These are phyloP conservation scores for Harpagoxenus sublaevis DNA, from an alignment of 2,888 invertebrate genomes.

Conservation along the genomic window DNA sequence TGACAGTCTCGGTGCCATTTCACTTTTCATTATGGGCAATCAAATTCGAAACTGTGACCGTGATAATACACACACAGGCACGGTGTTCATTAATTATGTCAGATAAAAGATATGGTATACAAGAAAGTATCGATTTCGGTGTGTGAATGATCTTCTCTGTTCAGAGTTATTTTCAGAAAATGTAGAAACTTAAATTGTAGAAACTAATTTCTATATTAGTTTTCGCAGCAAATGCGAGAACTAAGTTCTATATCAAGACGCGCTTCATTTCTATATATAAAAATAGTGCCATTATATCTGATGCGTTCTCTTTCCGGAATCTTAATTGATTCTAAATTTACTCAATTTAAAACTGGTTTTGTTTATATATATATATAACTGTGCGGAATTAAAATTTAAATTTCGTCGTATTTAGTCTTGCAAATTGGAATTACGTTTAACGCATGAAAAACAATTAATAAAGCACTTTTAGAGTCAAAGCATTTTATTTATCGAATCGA, in stretches of 20 bases:
- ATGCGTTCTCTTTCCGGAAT: neutral
- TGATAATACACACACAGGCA: neutral
- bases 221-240: neutral
- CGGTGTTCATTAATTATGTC: neutral
- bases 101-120: neutral
- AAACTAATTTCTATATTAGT: neutral
- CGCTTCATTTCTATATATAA: neutral
- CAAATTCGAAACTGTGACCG: neutral
- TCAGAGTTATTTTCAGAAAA: neutral
- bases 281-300: neutral
- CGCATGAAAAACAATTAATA: neutral
- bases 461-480: neutral
- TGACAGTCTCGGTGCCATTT: slow-evolving; percentile 37
- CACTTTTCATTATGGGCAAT: slow-evolving; percentile 40
- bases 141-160: neutral
- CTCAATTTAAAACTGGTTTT: neutral
- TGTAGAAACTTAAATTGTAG: neutral
- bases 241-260: neutral
- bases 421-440: neutral
- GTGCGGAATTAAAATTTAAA: neutral
- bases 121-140: neutral
- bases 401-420: neutral
- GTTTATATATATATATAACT: neutral
- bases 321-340: neutral
- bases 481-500: neutral